A percentile compares a stretch with the other conserved stretches of the same genome.
Conservation (phyloP, 1,140 invertebrate genomes). For the Whitmania pigra region DNA sequence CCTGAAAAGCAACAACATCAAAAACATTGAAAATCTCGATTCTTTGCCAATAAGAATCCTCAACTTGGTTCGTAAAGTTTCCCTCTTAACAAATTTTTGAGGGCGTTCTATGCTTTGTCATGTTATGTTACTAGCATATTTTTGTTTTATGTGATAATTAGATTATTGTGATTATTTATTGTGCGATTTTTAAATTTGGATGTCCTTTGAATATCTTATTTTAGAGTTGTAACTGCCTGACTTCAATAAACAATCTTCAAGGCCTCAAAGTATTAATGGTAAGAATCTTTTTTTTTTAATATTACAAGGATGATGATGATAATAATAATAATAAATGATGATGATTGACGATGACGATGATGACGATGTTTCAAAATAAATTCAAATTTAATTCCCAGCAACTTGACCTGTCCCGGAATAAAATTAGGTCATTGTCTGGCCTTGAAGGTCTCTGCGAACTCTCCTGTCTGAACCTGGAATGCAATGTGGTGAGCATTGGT, state of each 20-base stretch:
- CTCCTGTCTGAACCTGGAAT: neutral
- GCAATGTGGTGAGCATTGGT: neutral
- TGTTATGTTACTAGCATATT: neutral
- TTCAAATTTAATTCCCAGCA: neutral
- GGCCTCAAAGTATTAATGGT: neutral
- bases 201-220: no score
- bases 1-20: constrained; percentile 3
- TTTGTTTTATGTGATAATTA: neutral
- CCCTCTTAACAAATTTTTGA: no score
- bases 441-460: neutral
- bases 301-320: no score
- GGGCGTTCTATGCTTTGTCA: neutral
- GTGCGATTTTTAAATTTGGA: no score
- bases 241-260: neutral
- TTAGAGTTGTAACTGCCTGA: neutral
- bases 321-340: no score
- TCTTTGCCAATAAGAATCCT: neutral
- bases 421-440: neutral
- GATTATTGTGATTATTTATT: no score
- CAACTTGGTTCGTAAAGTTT: neutral
- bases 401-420: neutral
- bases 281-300: no score
- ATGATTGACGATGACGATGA: no score
- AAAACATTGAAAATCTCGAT: constrained; percentile 6
- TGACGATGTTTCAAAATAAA: neutral